A percentile compares a stretch with the other conserved stretches of the same genome.
Conservation (phyloP, 2,797 vertebrate species). For the Rachycentron canadum region DNA sequence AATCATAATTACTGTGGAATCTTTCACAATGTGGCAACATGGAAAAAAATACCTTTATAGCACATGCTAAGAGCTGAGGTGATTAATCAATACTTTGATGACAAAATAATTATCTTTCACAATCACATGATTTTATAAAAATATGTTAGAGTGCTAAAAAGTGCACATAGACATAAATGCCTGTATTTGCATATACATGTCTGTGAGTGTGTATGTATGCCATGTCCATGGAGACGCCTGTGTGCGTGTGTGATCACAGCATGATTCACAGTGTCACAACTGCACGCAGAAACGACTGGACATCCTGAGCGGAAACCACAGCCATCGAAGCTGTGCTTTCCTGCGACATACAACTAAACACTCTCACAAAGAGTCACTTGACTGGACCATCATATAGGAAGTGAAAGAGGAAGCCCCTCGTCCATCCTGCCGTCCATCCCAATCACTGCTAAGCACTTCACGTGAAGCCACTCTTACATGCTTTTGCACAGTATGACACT, state of each 20-base stretch:
- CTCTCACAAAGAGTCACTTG: conserved; percentile 88
- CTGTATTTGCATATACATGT: conserved; percentile 50
- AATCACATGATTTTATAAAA: conserved; percentile 53
- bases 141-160: conserved; percentile 17
- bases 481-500: conserved; percentile 38
- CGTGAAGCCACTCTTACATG: conserved; percentile 68
- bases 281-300: conserved; percentile 79
- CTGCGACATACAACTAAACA: conserved; percentile 80
- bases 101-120: background rate
- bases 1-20: conserved; percentile 69
- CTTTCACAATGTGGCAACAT: conserved; percentile 57
- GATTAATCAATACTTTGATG: background rate
- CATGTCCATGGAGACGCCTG: conserved; percentile 63
- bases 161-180: conserved; percentile 7
- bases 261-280: conserved; percentile 86
- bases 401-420: conserved; percentile 87
- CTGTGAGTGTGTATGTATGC: conserved; percentile 41
- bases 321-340: conserved; percentile 79
- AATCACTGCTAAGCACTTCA: conserved; percentile 73
- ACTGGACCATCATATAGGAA: conserved; percentile 87
- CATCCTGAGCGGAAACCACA: conserved; percentile 87
- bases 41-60: conserved; percentile 10
- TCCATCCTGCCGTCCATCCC: conserved; percentile 81
- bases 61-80: background rate
- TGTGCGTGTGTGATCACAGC: conserved; percentile 74